phyloP scores from a whole-genome alignment of 2,888 invertebrate species.

The Panopea generosa region DNA sequence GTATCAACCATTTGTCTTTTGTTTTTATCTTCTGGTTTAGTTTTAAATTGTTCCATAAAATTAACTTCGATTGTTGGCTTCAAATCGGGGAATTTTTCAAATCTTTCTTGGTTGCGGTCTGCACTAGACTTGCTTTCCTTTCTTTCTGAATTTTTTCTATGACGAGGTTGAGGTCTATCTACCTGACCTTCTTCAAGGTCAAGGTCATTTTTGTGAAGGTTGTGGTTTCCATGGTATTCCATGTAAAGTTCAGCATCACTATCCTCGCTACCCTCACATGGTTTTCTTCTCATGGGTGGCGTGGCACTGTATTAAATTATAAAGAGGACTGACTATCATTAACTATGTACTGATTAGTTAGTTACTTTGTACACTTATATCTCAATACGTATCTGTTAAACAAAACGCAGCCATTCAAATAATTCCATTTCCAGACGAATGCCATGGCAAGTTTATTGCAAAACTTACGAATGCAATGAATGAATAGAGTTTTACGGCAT shows the following conservation, averaged over 20 bases:
- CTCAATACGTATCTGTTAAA: too few species aligned
- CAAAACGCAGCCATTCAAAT: too few species aligned
- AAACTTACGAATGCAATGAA: too few species aligned
- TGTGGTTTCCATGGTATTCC: constrained; percentile 77
- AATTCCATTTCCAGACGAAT: too few species aligned
- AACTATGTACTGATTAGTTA: too few species aligned
- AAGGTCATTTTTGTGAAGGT: not conserved
- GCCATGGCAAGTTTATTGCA: too few species aligned
- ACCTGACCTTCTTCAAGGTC: not conserved
- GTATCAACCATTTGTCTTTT: not conserved
- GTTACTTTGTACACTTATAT: too few species aligned
- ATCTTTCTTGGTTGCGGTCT: constrained; percentile 20
- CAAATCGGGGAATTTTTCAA: constrained; percentile 76
- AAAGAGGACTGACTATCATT: too few species aligned
- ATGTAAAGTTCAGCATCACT: constrained; percentile 82
- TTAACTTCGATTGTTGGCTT: constrained; percentile 80
- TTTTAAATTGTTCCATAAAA: constrained; percentile 57
- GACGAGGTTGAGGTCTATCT: not conserved
- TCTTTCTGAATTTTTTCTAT: not conserved
- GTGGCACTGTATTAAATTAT: constrained; percentile 65
- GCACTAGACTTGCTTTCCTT: not conserved
- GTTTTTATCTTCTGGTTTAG: not conserved
- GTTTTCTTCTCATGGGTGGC: constrained; percentile 74
- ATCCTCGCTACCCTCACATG: constrained; percentile 79
- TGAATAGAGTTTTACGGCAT: too few species aligned